Percentiles rank a stretch among this genome's conserved stretches.
These are phyloP conservation scores for Spodoptera picta DNA, from an alignment of 2,888 invertebrate genomes.

Conservation along the genomic window DNA sequence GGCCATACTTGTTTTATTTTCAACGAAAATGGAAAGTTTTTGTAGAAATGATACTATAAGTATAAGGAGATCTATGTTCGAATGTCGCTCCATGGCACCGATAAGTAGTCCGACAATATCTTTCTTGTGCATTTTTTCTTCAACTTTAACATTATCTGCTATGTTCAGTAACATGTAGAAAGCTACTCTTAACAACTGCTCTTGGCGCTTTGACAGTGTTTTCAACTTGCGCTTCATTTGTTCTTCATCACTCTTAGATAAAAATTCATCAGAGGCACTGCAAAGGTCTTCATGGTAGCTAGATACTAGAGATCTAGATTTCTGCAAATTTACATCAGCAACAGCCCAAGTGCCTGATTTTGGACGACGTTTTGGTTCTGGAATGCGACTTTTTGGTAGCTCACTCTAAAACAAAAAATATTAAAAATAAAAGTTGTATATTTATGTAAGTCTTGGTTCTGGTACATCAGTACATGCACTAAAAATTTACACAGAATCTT, in stretches of 20 bases:
- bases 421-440: neutral
- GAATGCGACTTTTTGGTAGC: conserved; percentile 91
- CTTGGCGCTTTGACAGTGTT: conserved; percentile 96
- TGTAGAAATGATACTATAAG: conserved; percentile 97
- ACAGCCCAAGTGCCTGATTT: conserved; percentile 93
- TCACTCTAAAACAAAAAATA: conserved; percentile 83
- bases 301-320: conserved; percentile 90
- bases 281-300: conserved; percentile 91
- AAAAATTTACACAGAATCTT: too few species aligned
- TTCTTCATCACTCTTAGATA: conserved; percentile 91
- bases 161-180: conserved; percentile 98
- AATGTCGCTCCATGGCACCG: conserved; percentile 95
- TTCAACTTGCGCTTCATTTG: conserved; percentile 93
- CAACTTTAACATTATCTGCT: conserved; percentile 97
- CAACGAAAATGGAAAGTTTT: conserved; percentile 97
- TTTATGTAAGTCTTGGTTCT: neutral
- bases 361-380: conserved; percentile 92
- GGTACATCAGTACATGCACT: neutral
- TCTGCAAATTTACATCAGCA: conserved; percentile 86
- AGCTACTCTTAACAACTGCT: conserved; percentile 96
- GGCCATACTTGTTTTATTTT: conserved; percentile 98
- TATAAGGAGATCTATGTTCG: conserved; percentile 95
- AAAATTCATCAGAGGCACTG: conserved; percentile 82
- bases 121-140: conserved; percentile 98
- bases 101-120: conserved; percentile 96